Conservation (phyloP, 2,888 invertebrate species). For the Diaphora mendica region DNA sequence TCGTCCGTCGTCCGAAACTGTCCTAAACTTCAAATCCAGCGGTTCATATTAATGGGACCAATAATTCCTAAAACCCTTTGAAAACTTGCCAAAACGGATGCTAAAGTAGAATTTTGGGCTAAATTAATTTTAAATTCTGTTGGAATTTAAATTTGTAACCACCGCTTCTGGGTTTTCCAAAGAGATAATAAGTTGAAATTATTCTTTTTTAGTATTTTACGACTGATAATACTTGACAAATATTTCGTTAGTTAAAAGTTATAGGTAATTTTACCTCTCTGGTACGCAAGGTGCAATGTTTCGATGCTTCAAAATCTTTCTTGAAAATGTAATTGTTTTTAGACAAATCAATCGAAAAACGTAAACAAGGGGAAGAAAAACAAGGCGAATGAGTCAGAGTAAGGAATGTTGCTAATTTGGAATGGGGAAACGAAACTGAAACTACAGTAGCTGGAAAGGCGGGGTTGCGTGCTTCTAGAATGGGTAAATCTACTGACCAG, state of each 20-base stretch:
- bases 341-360: no score
- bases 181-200: not conserved
- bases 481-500: not conserved
- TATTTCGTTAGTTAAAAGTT: no score
- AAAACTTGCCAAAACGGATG: conserved; percentile 14
- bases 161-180: not conserved
- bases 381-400: no score
- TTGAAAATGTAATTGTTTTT: not conserved
- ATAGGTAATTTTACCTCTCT: no score
- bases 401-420: no score
- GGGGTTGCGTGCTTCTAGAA: no score
- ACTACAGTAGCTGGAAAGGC: no score
- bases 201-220: no score
- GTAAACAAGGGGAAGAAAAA: no score
- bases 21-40: conserved; percentile 10
- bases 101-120: conserved; percentile 6
- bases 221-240: no score
- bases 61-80: conserved; percentile 19
- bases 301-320: not conserved
- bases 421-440: no score
- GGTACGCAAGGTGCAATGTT: no score
- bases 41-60: conserved; percentile 21
- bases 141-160: not conserved
- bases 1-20: conserved; percentile 13
- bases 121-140: conserved; percentile 1